A percentile compares a stretch with the other conserved stretches of the same genome.
Evolutionary conservation across 2,113 vertebrate species (phyloP).

Genomic region (Prochilodus magdalenae): DNA sequence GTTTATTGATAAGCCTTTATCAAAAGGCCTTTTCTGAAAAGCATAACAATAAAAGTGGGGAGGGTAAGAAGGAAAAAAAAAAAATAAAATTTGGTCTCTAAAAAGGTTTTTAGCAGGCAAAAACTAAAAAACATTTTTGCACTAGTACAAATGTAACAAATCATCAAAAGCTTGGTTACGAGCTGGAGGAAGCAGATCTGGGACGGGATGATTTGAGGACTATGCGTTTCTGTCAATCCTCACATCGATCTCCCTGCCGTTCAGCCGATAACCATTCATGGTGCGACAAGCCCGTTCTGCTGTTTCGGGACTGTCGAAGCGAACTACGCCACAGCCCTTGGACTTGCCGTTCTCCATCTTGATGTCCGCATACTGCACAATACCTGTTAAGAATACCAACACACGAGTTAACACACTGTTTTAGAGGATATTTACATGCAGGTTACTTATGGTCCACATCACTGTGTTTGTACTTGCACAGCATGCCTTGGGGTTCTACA

Average conservation of each 20-base stretch:
- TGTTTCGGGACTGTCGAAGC: constrained; percentile 93
- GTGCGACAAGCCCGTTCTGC: constrained; percentile 92
- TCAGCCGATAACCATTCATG: constrained; percentile 96
- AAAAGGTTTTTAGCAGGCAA: constrained; percentile 61
- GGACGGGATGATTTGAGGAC: constrained; percentile 52
- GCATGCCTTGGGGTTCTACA: no score
- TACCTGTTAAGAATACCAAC: no score
- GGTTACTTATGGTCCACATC: no score
- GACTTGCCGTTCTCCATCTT: constrained; percentile 99
- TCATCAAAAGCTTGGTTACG: constrained; percentile 10
- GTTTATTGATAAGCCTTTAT: constrained; percentile 62
- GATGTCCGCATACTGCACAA: constrained; percentile 96
- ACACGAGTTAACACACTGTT: no score
- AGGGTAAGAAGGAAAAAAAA: constrained; percentile 47
- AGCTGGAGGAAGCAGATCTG: constrained; percentile 40
- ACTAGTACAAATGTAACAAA: constrained; percentile 65
- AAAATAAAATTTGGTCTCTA: constrained; percentile 77
- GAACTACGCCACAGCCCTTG: constrained; percentile 96
- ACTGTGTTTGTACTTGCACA: no score
- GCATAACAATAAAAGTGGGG: constrained; percentile 46
- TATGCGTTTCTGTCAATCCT: constrained; percentile 95
- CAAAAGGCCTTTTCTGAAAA: constrained; percentile 62
- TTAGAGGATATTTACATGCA: no score
- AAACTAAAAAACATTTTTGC: constrained; percentile 64
- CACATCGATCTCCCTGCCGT: constrained; percentile 94